These are phyloP conservation scores for Drosophila stalkeri DNA, from an alignment of 2,888 invertebrate genomes.

Conservation along the genomic window DNA sequence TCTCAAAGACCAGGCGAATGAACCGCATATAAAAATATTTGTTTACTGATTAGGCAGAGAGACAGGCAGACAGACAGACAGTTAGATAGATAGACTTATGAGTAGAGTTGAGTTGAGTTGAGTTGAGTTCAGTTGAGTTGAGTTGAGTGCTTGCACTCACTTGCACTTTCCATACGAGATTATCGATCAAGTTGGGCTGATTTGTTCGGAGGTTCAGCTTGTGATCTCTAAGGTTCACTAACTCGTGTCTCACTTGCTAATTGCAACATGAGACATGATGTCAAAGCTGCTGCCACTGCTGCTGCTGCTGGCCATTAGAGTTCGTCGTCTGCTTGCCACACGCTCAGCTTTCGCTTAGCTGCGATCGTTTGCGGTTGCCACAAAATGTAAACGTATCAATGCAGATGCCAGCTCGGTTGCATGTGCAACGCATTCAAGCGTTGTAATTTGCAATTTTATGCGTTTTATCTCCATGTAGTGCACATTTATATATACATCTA, in stretches of 20 bases:
- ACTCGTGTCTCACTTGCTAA: constrained; percentile 68
- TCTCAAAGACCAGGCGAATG: constrained; percentile 49
- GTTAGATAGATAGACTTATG: not conserved
- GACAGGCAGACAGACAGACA: constrained; percentile 12
- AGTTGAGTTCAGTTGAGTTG: not conserved
- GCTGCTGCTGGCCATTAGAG: constrained; percentile 66
- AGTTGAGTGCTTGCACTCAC: constrained; percentile 64
- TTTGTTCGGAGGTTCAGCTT: constrained; percentile 15
- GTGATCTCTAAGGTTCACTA: constrained; percentile 61
- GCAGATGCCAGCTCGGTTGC: constrained; percentile 54
- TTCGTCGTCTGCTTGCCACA: constrained; percentile 75
- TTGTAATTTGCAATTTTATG: constrained; percentile 76
- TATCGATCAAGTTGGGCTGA: constrained; percentile 22
- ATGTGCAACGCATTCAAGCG: constrained; percentile 66
- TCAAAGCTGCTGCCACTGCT: constrained; percentile 64
- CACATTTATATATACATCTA: constrained; percentile 13
- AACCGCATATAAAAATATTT: constrained; percentile 71
- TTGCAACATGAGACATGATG: constrained; percentile 74
- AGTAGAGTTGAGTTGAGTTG: not conserved
- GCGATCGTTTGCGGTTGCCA: constrained; percentile 56
- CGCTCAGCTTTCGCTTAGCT: constrained; percentile 52
- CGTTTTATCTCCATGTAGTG: constrained; percentile 64
- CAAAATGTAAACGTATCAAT: constrained; percentile 76
- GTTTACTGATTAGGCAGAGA: constrained; percentile 64
- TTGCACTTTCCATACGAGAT: constrained; percentile 73